phyloP scores from a whole-genome alignment of 2,888 invertebrate genomes.

The Podabrus alpinus region DNA sequence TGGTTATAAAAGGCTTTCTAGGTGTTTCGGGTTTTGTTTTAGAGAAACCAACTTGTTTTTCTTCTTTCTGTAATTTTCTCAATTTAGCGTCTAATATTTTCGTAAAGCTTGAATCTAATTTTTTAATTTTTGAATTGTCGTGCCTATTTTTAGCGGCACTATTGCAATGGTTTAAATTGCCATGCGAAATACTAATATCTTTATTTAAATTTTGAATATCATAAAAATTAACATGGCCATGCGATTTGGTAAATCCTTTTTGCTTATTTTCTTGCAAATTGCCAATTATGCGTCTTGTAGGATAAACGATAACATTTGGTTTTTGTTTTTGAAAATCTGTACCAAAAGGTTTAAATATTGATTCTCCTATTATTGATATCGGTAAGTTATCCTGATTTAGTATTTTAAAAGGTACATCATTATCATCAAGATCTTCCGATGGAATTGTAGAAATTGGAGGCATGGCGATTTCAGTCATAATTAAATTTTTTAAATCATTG shows the following conservation, averaged over 20 bases:
- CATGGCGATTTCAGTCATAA: slow-evolving; percentile 26
- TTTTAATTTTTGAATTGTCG: slow-evolving; percentile 46
- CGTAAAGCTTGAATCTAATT: slow-evolving; percentile 63
- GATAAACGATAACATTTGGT: slow-evolving; percentile 63
- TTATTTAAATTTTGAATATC: slow-evolving; percentile 43
- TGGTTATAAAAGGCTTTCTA: slow-evolving; percentile 73
- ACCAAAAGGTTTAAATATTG: slow-evolving; percentile 52
- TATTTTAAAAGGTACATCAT: slow-evolving; percentile 53
- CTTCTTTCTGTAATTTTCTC: slow-evolving; percentile 68
- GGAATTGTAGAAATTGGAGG: slow-evolving; percentile 37
- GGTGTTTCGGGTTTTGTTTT: slow-evolving; percentile 37
- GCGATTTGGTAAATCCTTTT: slow-evolving; percentile 50
- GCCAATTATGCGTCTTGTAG: slow-evolving; percentile 55
- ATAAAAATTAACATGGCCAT: slow-evolving; percentile 43
- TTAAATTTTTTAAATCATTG: background rate
- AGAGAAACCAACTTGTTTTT: slow-evolving; percentile 39
- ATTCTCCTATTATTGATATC: slow-evolving; percentile 48
- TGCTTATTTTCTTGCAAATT: slow-evolving; percentile 48
- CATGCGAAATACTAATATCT: slow-evolving; percentile 55
- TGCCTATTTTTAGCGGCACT: slow-evolving; percentile 45
- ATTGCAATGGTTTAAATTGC: slow-evolving; percentile 52
- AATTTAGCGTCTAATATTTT: slow-evolving; percentile 74
- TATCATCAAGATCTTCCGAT: slow-evolving; percentile 45
- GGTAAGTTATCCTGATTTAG: slow-evolving; percentile 54
- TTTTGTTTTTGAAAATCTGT: slow-evolving; percentile 50